Base-by-base conservation (phyloP, 2,797 vertebrate species). In the Alectoris magna region DNA sequence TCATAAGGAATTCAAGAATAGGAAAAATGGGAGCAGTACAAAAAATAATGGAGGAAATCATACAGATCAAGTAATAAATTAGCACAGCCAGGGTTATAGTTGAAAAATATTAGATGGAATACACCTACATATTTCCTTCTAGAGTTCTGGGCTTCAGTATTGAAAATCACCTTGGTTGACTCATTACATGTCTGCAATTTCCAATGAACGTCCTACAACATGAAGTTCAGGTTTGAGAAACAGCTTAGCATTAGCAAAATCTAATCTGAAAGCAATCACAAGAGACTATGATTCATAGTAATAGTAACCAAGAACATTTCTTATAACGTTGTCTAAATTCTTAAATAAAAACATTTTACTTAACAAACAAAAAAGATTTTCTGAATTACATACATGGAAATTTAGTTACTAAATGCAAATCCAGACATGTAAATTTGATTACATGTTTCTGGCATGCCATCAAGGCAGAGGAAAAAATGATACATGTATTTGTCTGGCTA, bases 341-440 rank as follows among this genome's bases (percentile, higher is more conserved):
- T 92, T 75, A 59, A 81, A 91, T 53, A n/a, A 84, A 88, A 53
- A 12, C 59, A 72, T 10, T 56, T 41, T 41, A 41, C 13, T 41
- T 41, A 41, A 41, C 48, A 84, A 84, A 22, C 5, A 92, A 89
- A 89, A 88, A 75, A 22, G 55, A 86, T 44, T 84, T 87, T 88
- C 60, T 73, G 60, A 86, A 88, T 84, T 66, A 82, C 16, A 87
- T 31, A 62, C 19, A 71, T 11, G 8, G 15, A 58, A 22, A 9
- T 76, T 88, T 73, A 76, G 41, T 48, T 79, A 91, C 43, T 70
- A 90, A 93, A 79, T 62, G 55, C 58, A 95, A 94, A 93, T 80
- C 81, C 41, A 92, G 64, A 84, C 90, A 88, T 77, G 84, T 46
- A 94, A 87, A 96, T 82, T 76, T 71, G 71, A 88, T 90, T 90